Base-by-base conservation (phyloP, 2,113 vertebrate species). In the Melanocharis versteri region DNA sequence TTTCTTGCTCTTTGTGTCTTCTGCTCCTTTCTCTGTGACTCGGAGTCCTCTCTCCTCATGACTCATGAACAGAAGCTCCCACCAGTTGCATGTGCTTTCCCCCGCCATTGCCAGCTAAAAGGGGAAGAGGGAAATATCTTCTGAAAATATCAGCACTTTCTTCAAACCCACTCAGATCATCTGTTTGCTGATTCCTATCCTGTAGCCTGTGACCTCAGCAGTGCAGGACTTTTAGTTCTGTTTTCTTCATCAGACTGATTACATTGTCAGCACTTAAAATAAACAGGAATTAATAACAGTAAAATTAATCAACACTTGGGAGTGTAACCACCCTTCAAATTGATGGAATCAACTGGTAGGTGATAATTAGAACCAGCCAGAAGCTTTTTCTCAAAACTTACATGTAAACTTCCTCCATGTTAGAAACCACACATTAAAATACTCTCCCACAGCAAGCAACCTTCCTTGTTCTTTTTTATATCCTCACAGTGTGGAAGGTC, bases 111-210 rank as follows among this genome's bases (percentile, higher is more conserved):
- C 68, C n/a, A 87, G n/a, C 56, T 69, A 56, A 78, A 96, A 90
- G 76, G 30, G 47, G 94, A 96, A 96, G 79, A 89, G 27, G 50
- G 48, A 96, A 94, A 69, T 65, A 85, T 77, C 79, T 78, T 95
- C 88, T 83, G 75, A 93, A 96, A 94, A 92, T 91, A 94, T 88
- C 92, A 96, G 94, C 93, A 88, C 22, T 94, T 97, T 91, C 71
- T 79, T 92, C 82, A 69, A 88, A 71, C 64, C n/a, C 60, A 83
- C 64, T 93, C 71, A 58, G 65, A 62, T 95, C 17, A 75, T 91
- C 91, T 90, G 51, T 73, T 81, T 90, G 93, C 90, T 91, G 90
- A 90, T 92, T 85, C 87, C 62, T 70, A 15, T 45, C 71, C 92
- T 90, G 79, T 39, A 90, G 93, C 53, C 66, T 26, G 54, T 91